Percentiles rank a stretch among this genome's conserved stretches.
Evolutionary conservation across 2,113 vertebrate species (phyloP).

Genomic region (Labeo catla): DNA sequence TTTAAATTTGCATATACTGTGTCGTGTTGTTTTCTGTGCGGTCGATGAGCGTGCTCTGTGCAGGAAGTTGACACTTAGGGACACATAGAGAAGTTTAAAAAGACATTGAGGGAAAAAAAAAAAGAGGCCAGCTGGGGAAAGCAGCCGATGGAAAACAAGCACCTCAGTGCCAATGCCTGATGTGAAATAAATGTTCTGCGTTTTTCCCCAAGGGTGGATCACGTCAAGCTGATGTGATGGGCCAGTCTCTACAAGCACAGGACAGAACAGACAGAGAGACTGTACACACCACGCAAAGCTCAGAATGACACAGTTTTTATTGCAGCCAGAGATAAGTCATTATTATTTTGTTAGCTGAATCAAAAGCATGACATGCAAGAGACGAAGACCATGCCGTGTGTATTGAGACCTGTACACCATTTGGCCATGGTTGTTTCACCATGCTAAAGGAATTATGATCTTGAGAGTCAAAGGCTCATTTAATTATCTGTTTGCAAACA

Average conservation of each 20-base stretch:
- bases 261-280: slow-evolving; percentile 57
- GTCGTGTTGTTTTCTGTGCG: not conserved
- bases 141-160: slow-evolving; percentile 47
- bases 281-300: slow-evolving; percentile 51
- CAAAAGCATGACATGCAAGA: slow-evolving; percentile 24
- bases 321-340: slow-evolving; percentile 21
- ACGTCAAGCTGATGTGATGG: slow-evolving; percentile 62
- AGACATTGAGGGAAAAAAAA: not conserved
- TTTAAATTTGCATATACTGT: not conserved
- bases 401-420: slow-evolving; percentile 33
- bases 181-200: slow-evolving; percentile 62
- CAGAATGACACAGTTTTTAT: slow-evolving; percentile 41
- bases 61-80: not conserved
- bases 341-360: slow-evolving; percentile 43
- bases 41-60: not conserved
- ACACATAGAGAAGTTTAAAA: not conserved
- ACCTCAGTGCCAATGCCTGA: slow-evolving; percentile 61
- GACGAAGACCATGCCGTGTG: slow-evolving; percentile 21
- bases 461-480: slow-evolving; percentile 28
- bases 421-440: slow-evolving; percentile 45
- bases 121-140: slow-evolving; percentile 37
- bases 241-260: slow-evolving; percentile 73
- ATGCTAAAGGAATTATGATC: slow-evolving; percentile 42
- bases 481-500: slow-evolving; percentile 56
- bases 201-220: slow-evolving; percentile 65